Evolutionary conservation across 2,888 invertebrate species (phyloP).

Genomic region (Zelleria hepariella): DNA sequence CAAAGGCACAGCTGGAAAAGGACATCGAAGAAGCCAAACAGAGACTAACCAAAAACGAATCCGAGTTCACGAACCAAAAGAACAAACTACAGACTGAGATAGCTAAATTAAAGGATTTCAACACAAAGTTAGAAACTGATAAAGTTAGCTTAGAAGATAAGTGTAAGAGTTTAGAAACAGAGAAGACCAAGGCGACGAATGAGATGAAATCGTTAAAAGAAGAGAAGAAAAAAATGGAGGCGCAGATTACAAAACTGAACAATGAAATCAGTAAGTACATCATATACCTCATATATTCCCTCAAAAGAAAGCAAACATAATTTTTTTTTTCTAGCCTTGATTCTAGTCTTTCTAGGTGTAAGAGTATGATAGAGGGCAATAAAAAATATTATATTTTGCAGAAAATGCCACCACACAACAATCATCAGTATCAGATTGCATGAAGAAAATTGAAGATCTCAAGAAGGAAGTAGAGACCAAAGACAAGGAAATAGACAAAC

Average conservation of each 20-base stretch:
- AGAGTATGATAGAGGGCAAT: too few relatives aligned
- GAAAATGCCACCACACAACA: slow-evolving; percentile 70
- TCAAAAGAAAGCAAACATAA: too few relatives aligned
- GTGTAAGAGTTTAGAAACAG: slow-evolving; percentile 45
- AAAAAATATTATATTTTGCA: slow-evolving; percentile 30
- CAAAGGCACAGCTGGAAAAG: slow-evolving; percentile 59
- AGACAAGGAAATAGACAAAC: slow-evolving; percentile 73
- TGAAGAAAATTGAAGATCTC: slow-evolving; percentile 75
- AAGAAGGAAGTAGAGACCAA: slow-evolving; percentile 76
- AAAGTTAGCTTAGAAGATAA: slow-evolving; percentile 46
- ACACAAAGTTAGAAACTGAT: slow-evolving; percentile 56
- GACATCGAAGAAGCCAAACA: slow-evolving; percentile 68
- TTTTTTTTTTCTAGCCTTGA: too few relatives aligned
- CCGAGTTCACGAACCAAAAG: slow-evolving; percentile 68
- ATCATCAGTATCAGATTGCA: slow-evolving; percentile 66
- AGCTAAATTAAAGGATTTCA: slow-evolving; percentile 65
- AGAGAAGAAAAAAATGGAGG: slow-evolving; percentile 75
- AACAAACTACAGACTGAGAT: slow-evolving; percentile 62
- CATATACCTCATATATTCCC: neutral
- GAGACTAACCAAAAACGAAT: slow-evolving; percentile 61
- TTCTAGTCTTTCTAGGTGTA: too few relatives aligned
- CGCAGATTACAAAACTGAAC: slow-evolving; percentile 71
- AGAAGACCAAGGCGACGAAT: slow-evolving; percentile 45
- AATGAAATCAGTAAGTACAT: slow-evolving; percentile 69
- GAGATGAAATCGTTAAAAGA: slow-evolving; percentile 72